phyloP scores from a whole-genome alignment of 2,113 vertebrate genomes.

The Caloenas nicobarica region DNA sequence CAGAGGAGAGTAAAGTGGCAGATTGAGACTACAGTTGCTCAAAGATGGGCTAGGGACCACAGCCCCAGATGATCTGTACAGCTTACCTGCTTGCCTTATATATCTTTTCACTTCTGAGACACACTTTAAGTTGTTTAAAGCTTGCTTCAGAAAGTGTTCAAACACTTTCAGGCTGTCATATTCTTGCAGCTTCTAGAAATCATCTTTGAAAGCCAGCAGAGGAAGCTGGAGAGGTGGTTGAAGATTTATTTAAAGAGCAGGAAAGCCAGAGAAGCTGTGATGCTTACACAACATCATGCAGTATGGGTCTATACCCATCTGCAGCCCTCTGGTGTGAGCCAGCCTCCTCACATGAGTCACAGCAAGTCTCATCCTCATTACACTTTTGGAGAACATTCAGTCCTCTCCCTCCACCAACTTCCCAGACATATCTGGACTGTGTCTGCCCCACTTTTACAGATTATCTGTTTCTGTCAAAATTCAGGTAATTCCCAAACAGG shows the following conservation, averaged over 20 bases:
- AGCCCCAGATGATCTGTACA: background rate
- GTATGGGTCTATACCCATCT: background rate
- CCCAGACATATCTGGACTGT: background rate
- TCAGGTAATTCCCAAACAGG: background rate
- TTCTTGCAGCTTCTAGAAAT: background rate
- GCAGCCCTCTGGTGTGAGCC: background rate
- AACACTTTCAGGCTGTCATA: background rate
- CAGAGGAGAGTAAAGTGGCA: background rate
- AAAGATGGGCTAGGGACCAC: background rate
- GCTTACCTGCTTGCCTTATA: background rate
- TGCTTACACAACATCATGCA: background rate
- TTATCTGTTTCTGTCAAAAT: background rate
- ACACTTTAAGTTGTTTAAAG: background rate
- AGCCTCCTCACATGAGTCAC: background rate
- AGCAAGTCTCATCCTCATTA: background rate
- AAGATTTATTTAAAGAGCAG: background rate
- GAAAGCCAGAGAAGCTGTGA: background rate
- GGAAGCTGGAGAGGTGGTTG: background rate
- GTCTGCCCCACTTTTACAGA: background rate
- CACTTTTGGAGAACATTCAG: background rate
- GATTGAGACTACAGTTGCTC: background rate
- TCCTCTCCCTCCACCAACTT: background rate
- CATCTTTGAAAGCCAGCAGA: background rate
- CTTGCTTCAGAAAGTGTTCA: background rate
- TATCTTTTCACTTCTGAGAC: background rate